These are phyloP conservation scores for Mus spicilegus DNA, from an alignment of 2,113 vertebrate species.

Conservation along the genomic window DNA sequence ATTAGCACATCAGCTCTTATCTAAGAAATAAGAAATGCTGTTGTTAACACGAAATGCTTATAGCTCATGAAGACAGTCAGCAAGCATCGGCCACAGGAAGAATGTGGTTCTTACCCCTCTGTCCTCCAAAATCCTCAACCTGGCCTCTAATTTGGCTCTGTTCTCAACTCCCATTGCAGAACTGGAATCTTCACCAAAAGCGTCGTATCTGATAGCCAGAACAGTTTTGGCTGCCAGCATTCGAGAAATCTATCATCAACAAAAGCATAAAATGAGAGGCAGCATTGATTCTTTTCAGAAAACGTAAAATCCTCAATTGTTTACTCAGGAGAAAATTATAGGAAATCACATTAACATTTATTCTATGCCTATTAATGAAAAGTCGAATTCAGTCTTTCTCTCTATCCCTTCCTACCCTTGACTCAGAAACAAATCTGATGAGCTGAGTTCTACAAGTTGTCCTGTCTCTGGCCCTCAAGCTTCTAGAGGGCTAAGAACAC, in stretches of 20 bases:
- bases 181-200: slow-evolving; percentile 95
- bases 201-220: slow-evolving; percentile 96
- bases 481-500: no score
- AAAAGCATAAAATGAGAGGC: slow-evolving; percentile 40
- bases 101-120: slow-evolving; percentile 89
- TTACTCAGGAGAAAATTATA: neutral
- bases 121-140: slow-evolving; percentile 94
- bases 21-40: neutral
- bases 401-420: neutral
- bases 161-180: slow-evolving; percentile 96
- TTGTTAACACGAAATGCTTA: neutral
- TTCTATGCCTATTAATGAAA: neutral
- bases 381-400: neutral
- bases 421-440: neutral
- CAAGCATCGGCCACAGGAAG: neutral
- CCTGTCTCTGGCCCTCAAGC: neutral
- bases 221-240: slow-evolving; percentile 97
- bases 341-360: neutral
- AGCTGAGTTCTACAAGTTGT: neutral
- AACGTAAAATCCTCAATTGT: neutral
- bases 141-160: slow-evolving; percentile 95
- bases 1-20: neutral
- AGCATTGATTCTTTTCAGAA: neutral
- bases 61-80: neutral
- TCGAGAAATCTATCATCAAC: slow-evolving; percentile 92